phyloP scores from a whole-genome alignment of 2,888 invertebrate genomes.

The Odontocolon sp. region DNA sequence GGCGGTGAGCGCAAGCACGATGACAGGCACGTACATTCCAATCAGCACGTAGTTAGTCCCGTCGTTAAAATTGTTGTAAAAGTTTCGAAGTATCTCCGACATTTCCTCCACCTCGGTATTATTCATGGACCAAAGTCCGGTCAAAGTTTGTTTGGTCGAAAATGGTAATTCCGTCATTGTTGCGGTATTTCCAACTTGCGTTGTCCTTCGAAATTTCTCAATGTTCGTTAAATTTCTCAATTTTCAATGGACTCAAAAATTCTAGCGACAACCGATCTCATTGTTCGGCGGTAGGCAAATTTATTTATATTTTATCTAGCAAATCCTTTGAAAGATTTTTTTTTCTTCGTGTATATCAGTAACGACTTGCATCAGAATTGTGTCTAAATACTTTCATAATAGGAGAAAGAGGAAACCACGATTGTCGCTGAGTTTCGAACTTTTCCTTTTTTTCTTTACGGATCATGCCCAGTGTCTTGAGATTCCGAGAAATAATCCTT shows the following conservation, averaged over 20 bases:
- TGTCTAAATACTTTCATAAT: not conserved
- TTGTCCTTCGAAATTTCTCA: not conserved
- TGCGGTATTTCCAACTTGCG: not conserved
- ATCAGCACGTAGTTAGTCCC: slow-evolving; percentile 81
- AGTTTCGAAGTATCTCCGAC: slow-evolving; percentile 62
- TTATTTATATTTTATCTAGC: too few species aligned
- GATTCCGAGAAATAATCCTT: not conserved
- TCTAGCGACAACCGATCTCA: not conserved
- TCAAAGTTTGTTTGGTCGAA: not conserved
- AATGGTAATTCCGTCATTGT: not conserved
- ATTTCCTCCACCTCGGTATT: slow-evolving; percentile 61
- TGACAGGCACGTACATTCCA: slow-evolving; percentile 85
- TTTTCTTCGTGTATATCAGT: not conserved
- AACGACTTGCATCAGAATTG: not conserved
- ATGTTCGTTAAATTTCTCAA: not conserved
- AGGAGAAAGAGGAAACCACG: not conserved
- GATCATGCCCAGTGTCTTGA: not conserved
- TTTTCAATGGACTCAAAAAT: not conserved
- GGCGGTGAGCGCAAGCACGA: slow-evolving; percentile 84
- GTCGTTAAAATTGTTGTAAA: slow-evolving; percentile 66
- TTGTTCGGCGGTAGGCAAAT: not conserved
- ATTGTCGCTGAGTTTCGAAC: not conserved
- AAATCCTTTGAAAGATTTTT: too few species aligned
- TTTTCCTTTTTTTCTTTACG: not conserved
- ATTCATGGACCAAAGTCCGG: slow-evolving; percentile 37